phyloP scores from a whole-genome alignment of 2,888 invertebrate genomes.

The Oscheius sp. region DNA sequence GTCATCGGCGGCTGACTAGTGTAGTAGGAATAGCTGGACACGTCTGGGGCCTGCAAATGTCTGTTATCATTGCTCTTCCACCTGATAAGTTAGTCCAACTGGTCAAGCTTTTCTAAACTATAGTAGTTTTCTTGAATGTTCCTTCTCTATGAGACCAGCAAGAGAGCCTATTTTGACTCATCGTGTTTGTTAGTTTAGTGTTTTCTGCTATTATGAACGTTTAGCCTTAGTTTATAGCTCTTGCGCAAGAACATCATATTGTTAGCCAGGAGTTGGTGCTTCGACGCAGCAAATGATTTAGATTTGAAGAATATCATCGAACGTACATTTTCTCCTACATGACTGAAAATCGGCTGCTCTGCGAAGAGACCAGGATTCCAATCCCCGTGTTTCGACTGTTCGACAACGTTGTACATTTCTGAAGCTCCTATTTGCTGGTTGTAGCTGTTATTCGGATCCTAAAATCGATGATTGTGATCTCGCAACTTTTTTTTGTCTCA shows the following conservation, averaged over 20 bases:
- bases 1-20: conserved; percentile 5
- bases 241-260: too few species aligned
- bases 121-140: too few species aligned
- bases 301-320: too few species aligned
- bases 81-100: not conserved
- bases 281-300: too few species aligned
- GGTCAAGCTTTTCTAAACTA: too few species aligned
- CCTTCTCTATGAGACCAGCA: too few species aligned
- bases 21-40: conserved; percentile 18
- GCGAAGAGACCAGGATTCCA: conserved; percentile 24
- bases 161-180: too few species aligned
- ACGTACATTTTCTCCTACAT: conserved; percentile 1
- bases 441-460: conserved; percentile 23
- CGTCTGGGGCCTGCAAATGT: conserved; percentile 1
- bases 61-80: not conserved
- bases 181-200: too few species aligned
- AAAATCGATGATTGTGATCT: not conserved
- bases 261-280: too few species aligned
- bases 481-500: not conserved
- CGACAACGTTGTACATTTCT: not conserved
- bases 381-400: not conserved
- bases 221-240: too few species aligned
- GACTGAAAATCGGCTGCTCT: not conserved
- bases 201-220: too few species aligned
- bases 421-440: conserved; percentile 9